phyloP scores from a whole-genome alignment of 1,140 invertebrate species.

The Drosophila nikananu region DNA sequence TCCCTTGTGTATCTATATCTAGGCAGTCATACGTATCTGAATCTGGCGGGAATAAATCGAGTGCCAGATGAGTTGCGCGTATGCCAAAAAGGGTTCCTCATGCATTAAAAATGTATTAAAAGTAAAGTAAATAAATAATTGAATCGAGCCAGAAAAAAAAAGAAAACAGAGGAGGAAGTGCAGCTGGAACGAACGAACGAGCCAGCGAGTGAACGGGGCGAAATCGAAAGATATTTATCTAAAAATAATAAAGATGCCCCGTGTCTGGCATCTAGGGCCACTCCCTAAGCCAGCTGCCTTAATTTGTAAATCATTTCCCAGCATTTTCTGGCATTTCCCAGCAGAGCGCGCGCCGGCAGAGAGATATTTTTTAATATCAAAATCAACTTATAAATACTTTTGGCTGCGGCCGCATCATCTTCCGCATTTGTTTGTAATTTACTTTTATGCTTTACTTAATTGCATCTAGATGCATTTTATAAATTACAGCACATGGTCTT shows the following conservation, averaged over 20 bases:
- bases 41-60: conserved; percentile 65
- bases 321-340: conserved; percentile 9
- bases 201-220: conserved; percentile 20
- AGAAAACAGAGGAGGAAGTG: conserved; percentile 15
- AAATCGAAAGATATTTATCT: conserved; percentile 81
- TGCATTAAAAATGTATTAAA: conserved; percentile 75
- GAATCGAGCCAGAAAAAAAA: conserved; percentile 19
- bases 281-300: conserved; percentile 69
- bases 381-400: conserved; percentile 69
- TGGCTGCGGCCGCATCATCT: conserved; percentile 58
- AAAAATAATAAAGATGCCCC: conserved; percentile 75
- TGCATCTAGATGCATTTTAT: conserved; percentile 82
- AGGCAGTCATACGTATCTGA: conserved; percentile 21
- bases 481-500: conserved; percentile 69
- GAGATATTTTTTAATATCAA: conserved; percentile 61
- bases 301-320: conserved; percentile 78
- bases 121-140: conserved; percentile 81
- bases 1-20: conserved; percentile 22
- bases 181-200: conserved; percentile 16
- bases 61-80: conserved; percentile 51
- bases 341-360: conserved; percentile 22
- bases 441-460: conserved; percentile 83
- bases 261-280: conserved; percentile 49
- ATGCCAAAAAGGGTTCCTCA: conserved; percentile 56
- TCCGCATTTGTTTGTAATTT: conserved; percentile 82